phyloP scores from a whole-genome alignment of 1,140 invertebrate species.

The silkworm (Bombyx mori) region DNA sequence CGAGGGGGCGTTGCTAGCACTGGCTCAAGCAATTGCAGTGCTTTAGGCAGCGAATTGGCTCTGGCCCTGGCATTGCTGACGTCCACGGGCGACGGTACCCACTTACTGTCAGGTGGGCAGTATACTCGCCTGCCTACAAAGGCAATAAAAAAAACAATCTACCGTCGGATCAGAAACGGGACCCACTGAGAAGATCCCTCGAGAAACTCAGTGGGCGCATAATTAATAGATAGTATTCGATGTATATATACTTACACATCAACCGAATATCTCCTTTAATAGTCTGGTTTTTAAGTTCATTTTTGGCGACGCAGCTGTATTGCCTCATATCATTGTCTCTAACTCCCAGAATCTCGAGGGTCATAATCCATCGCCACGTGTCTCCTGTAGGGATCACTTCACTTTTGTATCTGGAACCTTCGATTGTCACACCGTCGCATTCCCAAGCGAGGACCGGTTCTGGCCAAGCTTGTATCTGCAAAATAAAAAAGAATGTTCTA shows the following conservation, averaged over 20 bases:
- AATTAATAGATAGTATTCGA: too few species aligned
- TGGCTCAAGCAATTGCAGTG: too few species aligned
- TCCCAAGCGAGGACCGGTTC: slow-evolving; percentile 91
- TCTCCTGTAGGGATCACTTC: slow-evolving; percentile 72
- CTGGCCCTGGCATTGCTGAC: too few species aligned
- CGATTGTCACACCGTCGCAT: slow-evolving; percentile 81
- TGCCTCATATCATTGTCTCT: slow-evolving; percentile 76
- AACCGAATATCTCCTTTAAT: slow-evolving; percentile 83
- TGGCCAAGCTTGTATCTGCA: slow-evolving; percentile 87
- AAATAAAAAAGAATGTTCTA: slow-evolving; percentile 5
- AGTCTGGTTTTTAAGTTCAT: slow-evolving; percentile 77
- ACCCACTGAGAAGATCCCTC: too few species aligned
- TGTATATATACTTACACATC: slow-evolving; percentile 73
- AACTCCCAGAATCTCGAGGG: slow-evolving; percentile 80
- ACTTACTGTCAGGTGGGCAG: too few species aligned
- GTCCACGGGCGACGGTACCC: too few species aligned
- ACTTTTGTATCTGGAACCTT: slow-evolving; percentile 79
- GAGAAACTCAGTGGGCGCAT: too few species aligned
- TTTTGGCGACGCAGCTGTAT: slow-evolving; percentile 89
- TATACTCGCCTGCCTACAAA: too few species aligned
- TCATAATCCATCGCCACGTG: slow-evolving; percentile 76
- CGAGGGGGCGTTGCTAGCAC: too few species aligned
- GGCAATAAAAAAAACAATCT: too few species aligned
- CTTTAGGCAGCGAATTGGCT: too few species aligned
- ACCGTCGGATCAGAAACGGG: too few species aligned